These are phyloP conservation scores for Tipula vernalis DNA, from an alignment of 2,888 invertebrate genomes.

Conservation along the genomic window DNA sequence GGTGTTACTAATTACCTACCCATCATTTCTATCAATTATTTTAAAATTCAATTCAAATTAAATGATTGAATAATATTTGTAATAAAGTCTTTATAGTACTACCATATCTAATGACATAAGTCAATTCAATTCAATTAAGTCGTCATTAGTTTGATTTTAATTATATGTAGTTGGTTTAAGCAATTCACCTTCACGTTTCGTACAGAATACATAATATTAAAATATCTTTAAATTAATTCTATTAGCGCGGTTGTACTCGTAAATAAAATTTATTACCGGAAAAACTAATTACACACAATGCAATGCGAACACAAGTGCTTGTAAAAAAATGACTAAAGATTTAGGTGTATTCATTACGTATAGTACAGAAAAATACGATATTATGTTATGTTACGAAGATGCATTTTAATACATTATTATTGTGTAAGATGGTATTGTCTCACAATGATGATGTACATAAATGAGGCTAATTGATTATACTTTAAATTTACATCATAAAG, in stretches of 20 bases:
- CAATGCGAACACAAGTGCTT: not conserved
- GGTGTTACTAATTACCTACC: not conserved
- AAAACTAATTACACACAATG: not conserved
- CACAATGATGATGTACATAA: not conserved
- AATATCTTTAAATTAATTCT: not conserved
- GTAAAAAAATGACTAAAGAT: not conserved
- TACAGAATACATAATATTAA: not conserved
- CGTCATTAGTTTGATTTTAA: not conserved
- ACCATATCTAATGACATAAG: not conserved
- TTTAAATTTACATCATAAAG: not conserved
- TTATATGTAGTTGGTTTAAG: not conserved
- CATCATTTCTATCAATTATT: not conserved
- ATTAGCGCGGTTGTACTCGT: not conserved
- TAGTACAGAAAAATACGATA: no score
- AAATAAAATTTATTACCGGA: not conserved
- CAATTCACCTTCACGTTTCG: not conserved
- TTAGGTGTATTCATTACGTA: not conserved
- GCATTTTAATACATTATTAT: not conserved
- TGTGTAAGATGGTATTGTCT: not conserved
- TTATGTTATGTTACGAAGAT: not conserved
- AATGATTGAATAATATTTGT: not conserved
- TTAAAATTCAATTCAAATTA: not conserved
- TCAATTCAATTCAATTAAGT: conserved; percentile 4
- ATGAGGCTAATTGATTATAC: not conserved
- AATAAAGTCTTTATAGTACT: not conserved